Conservation (phyloP, 2,113 vertebrate genomes). For the Rattus norvegicus region DNA sequence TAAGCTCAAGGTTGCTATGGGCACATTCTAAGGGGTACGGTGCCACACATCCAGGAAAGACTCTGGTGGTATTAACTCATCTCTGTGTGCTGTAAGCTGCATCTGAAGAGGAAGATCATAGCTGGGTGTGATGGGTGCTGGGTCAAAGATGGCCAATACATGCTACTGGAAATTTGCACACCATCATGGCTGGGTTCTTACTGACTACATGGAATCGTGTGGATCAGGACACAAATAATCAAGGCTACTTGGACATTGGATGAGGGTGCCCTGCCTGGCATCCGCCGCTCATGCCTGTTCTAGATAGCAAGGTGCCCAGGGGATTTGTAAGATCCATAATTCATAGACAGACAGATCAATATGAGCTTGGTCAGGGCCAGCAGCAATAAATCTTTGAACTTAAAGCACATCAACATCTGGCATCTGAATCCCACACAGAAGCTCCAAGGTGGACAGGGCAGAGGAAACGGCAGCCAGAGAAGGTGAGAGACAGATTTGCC, state of each 20-base stretch:
- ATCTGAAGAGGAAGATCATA: background rate
- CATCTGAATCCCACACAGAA: background rate
- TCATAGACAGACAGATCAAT: background rate
- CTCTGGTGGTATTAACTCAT: background rate
- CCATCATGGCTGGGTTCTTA: background rate
- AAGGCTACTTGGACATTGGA: background rate
- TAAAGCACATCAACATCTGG: background rate
- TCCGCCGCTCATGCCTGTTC: background rate
- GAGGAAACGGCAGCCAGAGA: background rate
- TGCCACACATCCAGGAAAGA: background rate
- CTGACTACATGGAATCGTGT: background rate
- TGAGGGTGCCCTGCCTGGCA: background rate
- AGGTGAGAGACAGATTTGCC: background rate
- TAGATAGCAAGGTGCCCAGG: background rate
- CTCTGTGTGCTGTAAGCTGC: background rate
- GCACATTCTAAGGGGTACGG: background rate
- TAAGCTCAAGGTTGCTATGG: slow-evolving; percentile 41
- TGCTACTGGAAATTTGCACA: background rate
- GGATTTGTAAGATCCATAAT: background rate
- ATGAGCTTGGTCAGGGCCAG: background rate
- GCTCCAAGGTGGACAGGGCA: background rate
- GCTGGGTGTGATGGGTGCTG: background rate
- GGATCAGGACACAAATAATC: background rate
- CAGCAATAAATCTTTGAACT: background rate
- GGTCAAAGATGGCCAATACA: background rate